Conservation (phyloP, 64 coral and sea anemone genomes). For the Montipora efflorescens region DNA sequence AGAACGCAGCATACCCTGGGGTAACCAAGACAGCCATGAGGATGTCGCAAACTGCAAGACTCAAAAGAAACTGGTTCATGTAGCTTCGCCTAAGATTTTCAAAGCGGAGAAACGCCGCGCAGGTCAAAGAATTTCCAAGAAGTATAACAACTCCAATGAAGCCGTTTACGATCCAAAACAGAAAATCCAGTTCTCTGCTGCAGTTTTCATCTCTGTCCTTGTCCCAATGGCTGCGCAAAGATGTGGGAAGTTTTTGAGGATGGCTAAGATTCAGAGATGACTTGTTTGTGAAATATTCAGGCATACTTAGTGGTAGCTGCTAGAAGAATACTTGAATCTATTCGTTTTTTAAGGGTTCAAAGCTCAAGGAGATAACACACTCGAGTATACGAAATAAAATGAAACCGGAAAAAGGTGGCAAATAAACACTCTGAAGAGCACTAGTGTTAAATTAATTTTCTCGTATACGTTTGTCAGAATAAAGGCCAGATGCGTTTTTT, state of each 20-base stretch:
- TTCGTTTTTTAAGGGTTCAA: background rate
- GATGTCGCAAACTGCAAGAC: conserved; percentile 66
- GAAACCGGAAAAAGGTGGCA: background rate
- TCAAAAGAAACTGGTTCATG: conserved; percentile 70
- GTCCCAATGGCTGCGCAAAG: background rate
- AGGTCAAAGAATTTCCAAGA: conserved; percentile 62
- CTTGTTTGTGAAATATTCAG: background rate
- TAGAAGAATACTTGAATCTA: background rate
- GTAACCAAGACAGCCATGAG: conserved; percentile 53
- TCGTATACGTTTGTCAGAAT: background rate
- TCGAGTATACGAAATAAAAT: background rate
- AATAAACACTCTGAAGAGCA: background rate
- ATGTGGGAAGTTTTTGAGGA: background rate
- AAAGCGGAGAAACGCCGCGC: conserved; percentile 47
- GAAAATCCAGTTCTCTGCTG: conserved; percentile 42
- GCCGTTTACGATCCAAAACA: conserved; percentile 59
- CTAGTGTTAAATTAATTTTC: background rate
- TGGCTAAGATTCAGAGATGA: background rate
- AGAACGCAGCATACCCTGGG: conserved; percentile 56
- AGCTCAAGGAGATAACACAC: background rate
- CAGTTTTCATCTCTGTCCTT: background rate
- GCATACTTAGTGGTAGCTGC: background rate
- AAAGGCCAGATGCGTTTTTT: background rate
- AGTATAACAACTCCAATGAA: conserved; percentile 52
- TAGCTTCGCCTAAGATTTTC: conserved; percentile 26